Percentiles rank a stretch among this genome's conserved stretches.
Conservation (phyloP, 2,113 vertebrate genomes). For the Zosterops japonicus region DNA sequence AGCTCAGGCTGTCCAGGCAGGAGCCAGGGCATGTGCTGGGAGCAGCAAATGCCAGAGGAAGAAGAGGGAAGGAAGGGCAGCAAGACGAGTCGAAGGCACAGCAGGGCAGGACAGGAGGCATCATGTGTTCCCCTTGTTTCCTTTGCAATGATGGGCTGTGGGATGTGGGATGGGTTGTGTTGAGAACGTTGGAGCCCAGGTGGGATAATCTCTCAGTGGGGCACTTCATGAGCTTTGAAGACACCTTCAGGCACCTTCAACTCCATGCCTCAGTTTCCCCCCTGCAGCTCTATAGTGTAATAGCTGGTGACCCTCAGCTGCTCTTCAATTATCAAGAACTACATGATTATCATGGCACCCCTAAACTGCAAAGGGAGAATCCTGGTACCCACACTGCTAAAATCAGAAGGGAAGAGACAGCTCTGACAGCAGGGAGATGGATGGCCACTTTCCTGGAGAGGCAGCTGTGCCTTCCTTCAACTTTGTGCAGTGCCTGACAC, state of each 20-base stretch:
- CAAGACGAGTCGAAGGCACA: neutral
- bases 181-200: neutral
- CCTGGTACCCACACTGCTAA: neutral
- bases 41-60: neutral
- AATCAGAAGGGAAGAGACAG: neutral
- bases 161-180: neutral
- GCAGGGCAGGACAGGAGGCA: neutral
- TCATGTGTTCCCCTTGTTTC: neutral
- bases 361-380: neutral
- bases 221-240: neutral
- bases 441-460: neutral
- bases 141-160: neutral
- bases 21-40: neutral
- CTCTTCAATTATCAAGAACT: neutral
- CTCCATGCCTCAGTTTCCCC: neutral
- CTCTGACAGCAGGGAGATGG: neutral
- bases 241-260: neutral
- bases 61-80: neutral
- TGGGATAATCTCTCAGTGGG: fast-evolving
- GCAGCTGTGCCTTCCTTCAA: neutral
- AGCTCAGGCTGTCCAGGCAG: neutral
- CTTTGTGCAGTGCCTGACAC: fast-evolving
- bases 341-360: fast-evolving
- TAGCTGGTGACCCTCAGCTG: neutral
- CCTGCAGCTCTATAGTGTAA: neutral